Conservation (phyloP, 2,888 invertebrate species). For the Dendrolimus houi region DNA sequence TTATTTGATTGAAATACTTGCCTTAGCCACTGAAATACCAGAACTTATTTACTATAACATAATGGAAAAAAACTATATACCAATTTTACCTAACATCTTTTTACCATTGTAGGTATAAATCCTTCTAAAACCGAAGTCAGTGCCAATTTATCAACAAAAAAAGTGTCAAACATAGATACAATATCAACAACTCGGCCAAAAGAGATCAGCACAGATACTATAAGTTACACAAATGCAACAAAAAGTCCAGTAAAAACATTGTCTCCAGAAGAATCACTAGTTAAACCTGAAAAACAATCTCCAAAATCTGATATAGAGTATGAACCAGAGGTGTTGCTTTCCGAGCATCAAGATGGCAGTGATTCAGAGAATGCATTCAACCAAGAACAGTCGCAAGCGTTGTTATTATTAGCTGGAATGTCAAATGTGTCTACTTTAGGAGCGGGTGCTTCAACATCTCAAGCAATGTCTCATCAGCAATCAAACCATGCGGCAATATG, state of each 20-base stretch:
- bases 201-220: conserved; percentile 43
- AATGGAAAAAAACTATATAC: too few species aligned
- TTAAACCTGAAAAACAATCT: conserved; percentile 64
- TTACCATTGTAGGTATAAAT: conserved; percentile 51
- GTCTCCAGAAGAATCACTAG: conserved; percentile 40
- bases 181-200: conserved; percentile 31
- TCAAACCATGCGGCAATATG: conserved; percentile 74
- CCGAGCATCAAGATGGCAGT: conserved; percentile 59
- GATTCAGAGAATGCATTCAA: conserved; percentile 49
- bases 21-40: too few species aligned
- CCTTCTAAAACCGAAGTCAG: conserved; percentile 59
- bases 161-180: conserved; percentile 34
- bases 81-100: too few species aligned
- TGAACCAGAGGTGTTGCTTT: conserved; percentile 65
- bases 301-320: conserved; percentile 65
- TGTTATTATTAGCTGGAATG: conserved; percentile 58
- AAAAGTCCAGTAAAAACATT: conserved; percentile 52
- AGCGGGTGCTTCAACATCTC: conserved; percentile 57
- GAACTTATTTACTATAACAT: too few species aligned
- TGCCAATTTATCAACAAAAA: conserved; percentile 46
- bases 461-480: conserved; percentile 51
- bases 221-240: conserved; percentile 32
- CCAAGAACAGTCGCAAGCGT: conserved; percentile 58
- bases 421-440: conserved; percentile 43
- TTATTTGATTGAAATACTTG: too few species aligned